Evolutionary conservation across 2,797 vertebrate species (phyloP), one percentile per base, ranked within the genome.

Genomic region (Protonibea diacanthus): DNA sequence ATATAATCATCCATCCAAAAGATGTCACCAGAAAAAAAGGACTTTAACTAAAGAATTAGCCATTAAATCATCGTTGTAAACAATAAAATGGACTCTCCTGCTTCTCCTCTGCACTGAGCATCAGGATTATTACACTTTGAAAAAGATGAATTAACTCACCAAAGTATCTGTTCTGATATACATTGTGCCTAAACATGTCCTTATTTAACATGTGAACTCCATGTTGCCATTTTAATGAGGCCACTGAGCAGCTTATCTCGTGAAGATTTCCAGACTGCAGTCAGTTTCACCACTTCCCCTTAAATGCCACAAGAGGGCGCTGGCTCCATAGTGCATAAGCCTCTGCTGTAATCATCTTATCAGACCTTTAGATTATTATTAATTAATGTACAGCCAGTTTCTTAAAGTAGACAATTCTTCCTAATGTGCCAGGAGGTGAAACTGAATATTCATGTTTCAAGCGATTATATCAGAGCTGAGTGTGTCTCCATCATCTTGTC

Each of bases 291-390:
- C 23, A 23, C 18, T 59, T 74, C 14, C 12, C 6, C 15, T 10
- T 18, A 27, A 62, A 40, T 14, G 60, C 88, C 91, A 91, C 81
- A 57, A 62, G 88, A 84, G 90, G 89, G 84, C 15, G 63, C 13
- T 67, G 13, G 0, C 38, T 58, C 27, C 69, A 38, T 38, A 58
- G 14, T 49, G 20, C 13, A 53, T 11, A 45, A 38, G 6, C 14
- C 12, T 29, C 25, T n/a, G n/a, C 38, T 44, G 23, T 11, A 33
- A 3, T 0, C 10, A 8, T 67, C 38, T 8, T 0, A 21, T 12
- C 0, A 18, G 11, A 6, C 38, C 38, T 27, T 53, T 14, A 20
- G 12, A 2, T 13, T 59, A 29, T 12, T 21, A n/a, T 59, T 18
- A 1, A 40, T 42, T 33, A 27, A 1, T 56, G 45, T 45, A 11